phyloP scores from a whole-genome alignment of 2,113 vertebrate genomes.

The Mesembrinibis cayennensis region DNA sequence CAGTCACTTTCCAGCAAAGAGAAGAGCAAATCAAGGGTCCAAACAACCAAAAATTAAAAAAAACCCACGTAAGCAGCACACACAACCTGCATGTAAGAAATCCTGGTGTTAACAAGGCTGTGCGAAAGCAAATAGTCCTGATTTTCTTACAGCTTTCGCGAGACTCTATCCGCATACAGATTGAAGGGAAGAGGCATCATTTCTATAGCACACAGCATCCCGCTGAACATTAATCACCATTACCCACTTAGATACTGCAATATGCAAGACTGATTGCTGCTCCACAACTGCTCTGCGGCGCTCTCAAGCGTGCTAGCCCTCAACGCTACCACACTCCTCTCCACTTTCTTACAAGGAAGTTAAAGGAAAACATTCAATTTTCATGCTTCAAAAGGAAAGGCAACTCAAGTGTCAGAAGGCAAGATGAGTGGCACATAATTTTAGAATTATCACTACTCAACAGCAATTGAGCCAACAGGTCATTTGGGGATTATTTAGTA shows the following conservation, averaged over 20 bases:
- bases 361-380: background rate
- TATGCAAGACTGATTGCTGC: slow-evolving; percentile 13
- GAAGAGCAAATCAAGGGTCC: background rate
- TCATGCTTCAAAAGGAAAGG: background rate
- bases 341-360: background rate
- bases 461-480: background rate
- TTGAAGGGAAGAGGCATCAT: background rate
- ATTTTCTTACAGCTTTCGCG: background rate
- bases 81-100: background rate
- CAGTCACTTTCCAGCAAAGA: background rate
- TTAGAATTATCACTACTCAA: background rate
- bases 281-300: background rate
- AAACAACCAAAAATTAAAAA: background rate
- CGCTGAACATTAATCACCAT: slow-evolving; percentile 40
- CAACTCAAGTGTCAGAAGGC: background rate
- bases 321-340: background rate
- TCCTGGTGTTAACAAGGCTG: background rate
- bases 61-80: background rate
- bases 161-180: background rate
- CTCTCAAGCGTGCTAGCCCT: background rate
- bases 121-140: background rate
- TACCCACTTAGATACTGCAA: slow-evolving; percentile 24
- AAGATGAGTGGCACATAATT: background rate
- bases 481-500: background rate
- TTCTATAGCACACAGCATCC: background rate